These are phyloP conservation scores for Poeciliopsis gracilis DNA, from an alignment of 2,797 vertebrate genomes.

Conservation along the genomic window DNA sequence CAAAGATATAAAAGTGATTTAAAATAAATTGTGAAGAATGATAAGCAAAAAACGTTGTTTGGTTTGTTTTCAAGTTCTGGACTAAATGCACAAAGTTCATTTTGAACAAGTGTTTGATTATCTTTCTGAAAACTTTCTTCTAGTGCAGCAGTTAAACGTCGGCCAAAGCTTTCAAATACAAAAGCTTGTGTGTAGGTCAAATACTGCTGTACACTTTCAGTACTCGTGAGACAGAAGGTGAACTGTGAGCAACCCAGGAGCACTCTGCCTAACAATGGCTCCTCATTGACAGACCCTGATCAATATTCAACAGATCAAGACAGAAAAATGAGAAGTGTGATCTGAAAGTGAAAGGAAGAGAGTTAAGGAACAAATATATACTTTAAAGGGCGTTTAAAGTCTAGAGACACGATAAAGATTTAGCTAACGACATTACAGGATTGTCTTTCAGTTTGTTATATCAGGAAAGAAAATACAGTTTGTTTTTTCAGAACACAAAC, in stretches of 20 bases:
- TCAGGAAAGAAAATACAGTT: not conserved
- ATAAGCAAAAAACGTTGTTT: not conserved
- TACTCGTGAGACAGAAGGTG: conserved; percentile 35
- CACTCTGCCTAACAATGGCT: conserved; percentile 50
- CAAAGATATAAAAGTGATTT: not conserved
- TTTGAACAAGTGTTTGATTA: not conserved
- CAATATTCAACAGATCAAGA: conserved; percentile 33
- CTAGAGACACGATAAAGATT: not conserved
- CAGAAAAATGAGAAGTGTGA: conserved; percentile 41
- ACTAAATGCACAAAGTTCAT: not conserved
- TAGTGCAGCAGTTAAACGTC: not conserved
- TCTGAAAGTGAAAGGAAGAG: conserved; percentile 24
- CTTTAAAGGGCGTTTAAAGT: conserved; percentile 8
- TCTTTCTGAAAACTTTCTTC: not conserved
- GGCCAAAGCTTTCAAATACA: not conserved
- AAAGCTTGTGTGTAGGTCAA: conserved; percentile 15
- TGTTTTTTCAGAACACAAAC: not conserved
- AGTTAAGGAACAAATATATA: conserved; percentile 13
- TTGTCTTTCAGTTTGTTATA: not conserved
- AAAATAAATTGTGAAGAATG: not conserved
- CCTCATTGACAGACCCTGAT: conserved; percentile 36
- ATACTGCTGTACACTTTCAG: conserved; percentile 26
- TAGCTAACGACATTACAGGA: not conserved
- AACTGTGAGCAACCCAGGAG: conserved; percentile 56
- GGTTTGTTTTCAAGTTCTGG: not conserved